Evolutionary conservation across 2,113 vertebrate genomes (phyloP), one percentile per base, ranked within the genome.

Genomic region (Lepisosteus osseus): DNA sequence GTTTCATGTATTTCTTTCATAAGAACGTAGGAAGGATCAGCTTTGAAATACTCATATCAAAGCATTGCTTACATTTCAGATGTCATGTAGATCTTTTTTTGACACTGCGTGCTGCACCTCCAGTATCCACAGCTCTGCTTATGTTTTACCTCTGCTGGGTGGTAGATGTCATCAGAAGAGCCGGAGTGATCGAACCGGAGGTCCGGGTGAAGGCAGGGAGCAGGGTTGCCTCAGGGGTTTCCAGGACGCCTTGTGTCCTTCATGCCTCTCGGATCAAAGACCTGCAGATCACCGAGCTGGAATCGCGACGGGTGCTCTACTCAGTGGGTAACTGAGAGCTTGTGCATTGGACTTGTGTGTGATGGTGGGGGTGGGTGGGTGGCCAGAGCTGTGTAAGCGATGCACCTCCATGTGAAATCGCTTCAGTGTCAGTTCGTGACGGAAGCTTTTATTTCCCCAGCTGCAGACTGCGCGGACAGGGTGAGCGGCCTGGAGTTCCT

Each of bases 101-200:
- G 29, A 29, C 29, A 29, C 29, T 29, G 29, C 29, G 29, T 29
- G 29, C 29, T 29, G 29, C 29, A 29, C 29, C 29, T 29, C 29
- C 29, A 29, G 29, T 29, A 29, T 29, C 29, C 29, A 29, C 29
- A 29, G 29, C 29, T 29, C 29, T 29, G 29, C 29, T 29, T 29
- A 2, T 29, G 29, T 29, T 29, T 29, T 29, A 29, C 29, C 29
- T 29, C 29, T 51, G 47, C 9, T 51, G 47, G 47, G 61, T 56
- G 57, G 54, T 56, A 98, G 96, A 95, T 77, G 83, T 92, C 70
- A 94, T 97, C 72, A 84, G 84, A 67, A 67, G 76, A 4, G 70
- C 87, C 1, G 79, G 87, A 67, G 79, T 81, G 15, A 65, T 97
- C 12, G 5, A 77, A 3, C 76, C 85, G 3, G 78, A 70, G 9